Conservation (phyloP, 2,113 vertebrate genomes). For the Calidris pygmaea region DNA sequence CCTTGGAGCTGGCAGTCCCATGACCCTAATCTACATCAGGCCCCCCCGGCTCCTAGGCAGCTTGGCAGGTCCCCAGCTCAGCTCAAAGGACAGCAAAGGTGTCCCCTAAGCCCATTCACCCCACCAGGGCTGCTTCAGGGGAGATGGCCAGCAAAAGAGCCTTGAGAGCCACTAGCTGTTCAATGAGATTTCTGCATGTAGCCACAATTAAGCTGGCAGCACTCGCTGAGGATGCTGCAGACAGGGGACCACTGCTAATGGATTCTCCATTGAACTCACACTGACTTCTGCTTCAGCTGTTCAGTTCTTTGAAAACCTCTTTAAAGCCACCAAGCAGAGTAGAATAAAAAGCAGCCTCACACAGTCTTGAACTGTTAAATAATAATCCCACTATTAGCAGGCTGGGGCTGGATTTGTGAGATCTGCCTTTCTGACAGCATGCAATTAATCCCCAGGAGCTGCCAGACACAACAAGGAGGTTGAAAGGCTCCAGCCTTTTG, state of each 20-base stretch:
- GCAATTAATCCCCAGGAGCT: constrained; percentile 49
- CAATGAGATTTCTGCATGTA: neutral
- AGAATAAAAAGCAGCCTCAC: neutral
- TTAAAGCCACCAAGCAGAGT: neutral
- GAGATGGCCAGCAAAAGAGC: neutral
- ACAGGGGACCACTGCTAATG: neutral
- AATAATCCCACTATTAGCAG: constrained; percentile 43
- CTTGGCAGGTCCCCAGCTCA: neutral
- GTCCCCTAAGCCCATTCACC: neutral
- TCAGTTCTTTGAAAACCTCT: neutral
- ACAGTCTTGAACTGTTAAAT: constrained; percentile 38
- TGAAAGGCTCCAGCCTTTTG: constrained; percentile 2
- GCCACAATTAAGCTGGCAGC: neutral
- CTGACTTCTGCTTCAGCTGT: neutral
- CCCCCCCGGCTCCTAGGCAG: neutral
- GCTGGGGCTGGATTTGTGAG: constrained; percentile 35
- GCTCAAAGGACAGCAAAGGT: neutral
- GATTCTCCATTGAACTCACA: neutral
- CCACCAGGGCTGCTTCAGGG: neutral
- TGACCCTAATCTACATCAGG: too few relatives aligned
- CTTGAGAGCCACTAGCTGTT: neutral
- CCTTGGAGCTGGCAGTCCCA: neutral
- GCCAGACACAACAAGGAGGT: constrained; percentile 51
- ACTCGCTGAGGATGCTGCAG: neutral
- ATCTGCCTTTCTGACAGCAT: constrained; percentile 18